Base-by-base conservation (phyloP, 2,797 vertebrate genomes). In the Perodicticus potto region DNA sequence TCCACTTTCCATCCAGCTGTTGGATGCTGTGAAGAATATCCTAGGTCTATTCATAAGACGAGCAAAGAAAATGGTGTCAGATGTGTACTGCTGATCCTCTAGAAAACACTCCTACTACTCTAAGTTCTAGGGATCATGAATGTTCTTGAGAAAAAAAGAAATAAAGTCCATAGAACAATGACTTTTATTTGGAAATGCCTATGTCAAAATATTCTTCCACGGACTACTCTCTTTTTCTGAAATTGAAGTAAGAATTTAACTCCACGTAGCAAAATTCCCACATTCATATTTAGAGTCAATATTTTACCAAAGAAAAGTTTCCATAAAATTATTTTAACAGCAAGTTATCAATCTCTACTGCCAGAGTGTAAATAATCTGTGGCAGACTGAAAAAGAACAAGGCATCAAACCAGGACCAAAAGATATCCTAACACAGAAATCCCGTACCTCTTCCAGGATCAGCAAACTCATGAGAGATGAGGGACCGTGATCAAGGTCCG, bases 1-100 rank as follows among this genome's bases (percentile, higher is more conserved):
- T 94, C n/a, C 25, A 37, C 40, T 78, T 89, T 73, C 77, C 13
- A 25, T 83, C 34, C 76, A 94, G 86, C 55, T 97, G 87, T 67
- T 76, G 69, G 20, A 27, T 57, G 53, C 57, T 76, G 0, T 37
- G 16, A 67, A 95, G 86, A 83, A 84, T 20, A 90, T 55, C n/a
- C 40, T 55, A 57, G 9, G 34, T 83, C 82, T 94, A 4, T 20
- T 77, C 45, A 95, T 81, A 83, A 45, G 88, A 37, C 69, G 34
- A 57, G 14, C n/a, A 86, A 87, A 61, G 73, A 85, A 74, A 84
- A 69, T 73, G 34, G 20, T 82, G 80, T 88, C 29, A 70, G 23
- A 32, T 17, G 7, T 61, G 40, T 61, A 37, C 32, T 86, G 40
- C 69, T 65, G 40, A 11, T 59, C 45, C 13, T 93, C 23, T 76